Percentiles rank a stretch among this genome's conserved stretches.
Conservation (phyloP, 2,113 vertebrate genomes). For the Castor canadensis region DNA sequence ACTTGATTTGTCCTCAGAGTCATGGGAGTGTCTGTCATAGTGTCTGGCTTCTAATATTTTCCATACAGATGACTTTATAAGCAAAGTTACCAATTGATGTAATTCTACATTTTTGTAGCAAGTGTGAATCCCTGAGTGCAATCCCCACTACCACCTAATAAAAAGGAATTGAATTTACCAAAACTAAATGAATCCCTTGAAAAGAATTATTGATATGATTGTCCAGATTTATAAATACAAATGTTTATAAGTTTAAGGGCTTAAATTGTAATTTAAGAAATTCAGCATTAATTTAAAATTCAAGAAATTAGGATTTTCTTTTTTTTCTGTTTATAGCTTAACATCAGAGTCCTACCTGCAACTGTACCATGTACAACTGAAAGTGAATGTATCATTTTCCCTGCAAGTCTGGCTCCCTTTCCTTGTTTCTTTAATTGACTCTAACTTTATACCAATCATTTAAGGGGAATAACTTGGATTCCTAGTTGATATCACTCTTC, state of each 20-base stretch:
- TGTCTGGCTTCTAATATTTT: background rate
- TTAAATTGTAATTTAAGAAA: background rate
- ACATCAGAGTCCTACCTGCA: no score
- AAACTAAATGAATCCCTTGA: background rate
- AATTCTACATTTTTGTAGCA: background rate
- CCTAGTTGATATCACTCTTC: background rate
- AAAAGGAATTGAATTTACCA: background rate
- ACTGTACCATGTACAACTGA: background rate
- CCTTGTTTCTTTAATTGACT: background rate
- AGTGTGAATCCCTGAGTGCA: no score
- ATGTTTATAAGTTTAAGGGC: background rate
- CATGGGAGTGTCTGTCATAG: background rate
- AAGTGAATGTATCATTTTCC: background rate
- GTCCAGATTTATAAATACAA: background rate
- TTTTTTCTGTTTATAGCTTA: background rate
- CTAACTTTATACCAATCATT: background rate
- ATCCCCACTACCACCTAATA: no score
- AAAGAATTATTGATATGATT: background rate
- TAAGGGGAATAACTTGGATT: background rate
- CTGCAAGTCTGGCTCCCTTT: background rate
- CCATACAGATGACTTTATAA: background rate
- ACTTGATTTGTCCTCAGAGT: background rate
- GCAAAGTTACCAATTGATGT: background rate
- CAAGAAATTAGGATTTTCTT: background rate
- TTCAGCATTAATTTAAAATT: background rate